Evolutionary conservation across 1,140 invertebrate species (phyloP), one percentile per base, ranked within the genome.

Genomic region (Nasonia giraulti): DNA sequence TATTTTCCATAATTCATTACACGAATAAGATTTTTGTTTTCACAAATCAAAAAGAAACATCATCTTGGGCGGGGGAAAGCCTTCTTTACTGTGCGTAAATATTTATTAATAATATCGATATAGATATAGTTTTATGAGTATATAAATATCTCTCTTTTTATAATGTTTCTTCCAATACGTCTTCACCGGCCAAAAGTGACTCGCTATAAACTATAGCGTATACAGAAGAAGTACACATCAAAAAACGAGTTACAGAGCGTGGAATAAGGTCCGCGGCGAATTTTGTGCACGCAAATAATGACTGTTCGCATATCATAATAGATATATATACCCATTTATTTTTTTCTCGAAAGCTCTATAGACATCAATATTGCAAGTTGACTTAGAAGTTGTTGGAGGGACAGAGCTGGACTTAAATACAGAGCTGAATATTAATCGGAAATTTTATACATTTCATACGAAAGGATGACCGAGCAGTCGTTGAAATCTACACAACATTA

Each of bases 71-170:
- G 40, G 6, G 17, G 33, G 12, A 76, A 82, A 76, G 80, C 80
- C 44, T 40, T 62, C 31, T 44, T 83, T 5, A 23, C 12, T 83
- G 82, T 83, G 75, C 82, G 82, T 83, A 77, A 82, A 69, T 83
- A 69, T 78, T 6, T 78, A 83, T 62, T 55, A 77, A 83, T 83
- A 83, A 69, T 83, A 83, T 83, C 44, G 7, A 33, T 76, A 71
- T 62, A 78, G 23, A 50, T 83, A 50, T 83, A 77, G 37, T 50
- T 78, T 83, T 77, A 47, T 3, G 20, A 40, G 74, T 62, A 78
- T 50, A 47, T 47, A 78, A 37, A 77, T 55, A 66, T 66, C 40
- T 44, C 40, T 44, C 40, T 44, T 7, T 44, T 44, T 10, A 27
- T 27, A 44, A 44, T 66, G 17, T 47, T 69, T 77, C 37, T 2